These are phyloP conservation scores for Drosophila leontia DNA, from an alignment of 1,140 invertebrate species.

Conservation along the genomic window DNA sequence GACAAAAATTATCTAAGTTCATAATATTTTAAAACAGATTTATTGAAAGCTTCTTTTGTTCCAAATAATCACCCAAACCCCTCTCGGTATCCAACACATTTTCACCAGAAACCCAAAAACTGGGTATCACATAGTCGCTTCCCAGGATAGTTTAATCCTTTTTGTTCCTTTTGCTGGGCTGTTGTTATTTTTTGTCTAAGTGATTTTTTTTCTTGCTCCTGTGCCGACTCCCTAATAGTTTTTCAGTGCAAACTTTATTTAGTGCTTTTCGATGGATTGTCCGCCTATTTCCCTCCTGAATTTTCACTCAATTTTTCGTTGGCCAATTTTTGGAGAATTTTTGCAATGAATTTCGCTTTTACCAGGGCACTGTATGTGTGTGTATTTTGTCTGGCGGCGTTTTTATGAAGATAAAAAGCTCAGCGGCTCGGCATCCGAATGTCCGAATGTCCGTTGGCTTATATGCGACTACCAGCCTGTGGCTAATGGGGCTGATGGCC, in stretches of 20 bases:
- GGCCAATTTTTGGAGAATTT: conserved; percentile 65
- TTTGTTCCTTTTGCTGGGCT: conserved; percentile 15
- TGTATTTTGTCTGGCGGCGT: conserved; percentile 60
- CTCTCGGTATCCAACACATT: background rate
- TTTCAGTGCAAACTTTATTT: conserved; percentile 72
- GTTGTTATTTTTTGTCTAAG: conserved; percentile 53
- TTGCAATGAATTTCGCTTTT: conserved; percentile 70
- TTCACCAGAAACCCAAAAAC: background rate
- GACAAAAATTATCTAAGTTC: background rate
- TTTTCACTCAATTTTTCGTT: conserved; percentile 65
- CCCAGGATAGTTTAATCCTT: background rate
- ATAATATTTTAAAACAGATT: background rate
- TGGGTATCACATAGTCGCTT: background rate
- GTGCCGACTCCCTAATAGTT: conserved; percentile 62
- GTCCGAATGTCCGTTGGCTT: conserved; percentile 37
- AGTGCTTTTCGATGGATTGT: conserved; percentile 44
- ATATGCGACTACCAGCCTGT: conserved; percentile 45
- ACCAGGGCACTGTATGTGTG: background rate
- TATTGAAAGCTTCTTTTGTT: background rate
- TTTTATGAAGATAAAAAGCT: conserved; percentile 83
- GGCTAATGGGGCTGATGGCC: conserved; percentile 69
- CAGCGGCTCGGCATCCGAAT: conserved; percentile 52
- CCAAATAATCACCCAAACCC: background rate
- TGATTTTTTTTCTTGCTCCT: conserved; percentile 60
- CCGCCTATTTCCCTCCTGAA: conserved; percentile 25